Conservation (phyloP, 2,888 invertebrate species). For the Clitarchus hookeri region DNA sequence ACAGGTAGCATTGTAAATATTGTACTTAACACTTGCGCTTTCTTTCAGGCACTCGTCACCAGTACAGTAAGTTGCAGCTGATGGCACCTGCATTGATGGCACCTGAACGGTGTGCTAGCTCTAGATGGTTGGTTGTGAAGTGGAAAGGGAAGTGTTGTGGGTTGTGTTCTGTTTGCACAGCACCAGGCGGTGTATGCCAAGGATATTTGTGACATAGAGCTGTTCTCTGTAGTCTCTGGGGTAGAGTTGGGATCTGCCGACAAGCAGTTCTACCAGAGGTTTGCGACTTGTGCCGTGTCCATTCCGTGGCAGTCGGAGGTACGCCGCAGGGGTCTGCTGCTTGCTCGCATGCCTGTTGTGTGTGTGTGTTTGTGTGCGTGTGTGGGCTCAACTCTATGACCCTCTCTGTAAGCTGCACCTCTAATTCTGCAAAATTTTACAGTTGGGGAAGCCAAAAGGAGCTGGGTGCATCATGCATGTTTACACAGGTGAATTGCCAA, state of each 20-base stretch:
- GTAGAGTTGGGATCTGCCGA: conserved; percentile 64
- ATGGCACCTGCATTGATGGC: too few relatives aligned
- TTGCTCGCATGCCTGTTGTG: not conserved
- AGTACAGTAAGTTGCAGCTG: too few relatives aligned
- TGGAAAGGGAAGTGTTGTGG: not conserved
- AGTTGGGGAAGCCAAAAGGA: too few relatives aligned
- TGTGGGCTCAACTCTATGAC: not conserved
- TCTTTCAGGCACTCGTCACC: too few relatives aligned
- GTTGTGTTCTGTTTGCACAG: conserved; percentile 50
- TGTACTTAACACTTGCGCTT: too few relatives aligned
- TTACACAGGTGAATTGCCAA: too few relatives aligned
- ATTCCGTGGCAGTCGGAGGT: conserved; percentile 70
- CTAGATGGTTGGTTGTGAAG: not conserved
- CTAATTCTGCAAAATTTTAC: not conserved
- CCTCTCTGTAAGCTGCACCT: not conserved
- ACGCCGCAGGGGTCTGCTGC: conserved; percentile 25
- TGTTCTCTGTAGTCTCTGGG: conserved; percentile 65
- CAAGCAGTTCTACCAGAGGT: conserved; percentile 64
- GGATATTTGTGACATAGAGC: conserved; percentile 67
- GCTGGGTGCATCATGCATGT: too few relatives aligned
- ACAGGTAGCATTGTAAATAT: too few relatives aligned
- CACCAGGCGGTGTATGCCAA: conserved; percentile 68
- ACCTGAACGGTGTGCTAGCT: not conserved
- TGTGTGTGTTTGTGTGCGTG: not conserved
- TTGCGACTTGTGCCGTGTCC: conserved; percentile 65